phyloP scores from a whole-genome alignment of 2,797 vertebrate genomes.

The Alfaro cultratus region DNA sequence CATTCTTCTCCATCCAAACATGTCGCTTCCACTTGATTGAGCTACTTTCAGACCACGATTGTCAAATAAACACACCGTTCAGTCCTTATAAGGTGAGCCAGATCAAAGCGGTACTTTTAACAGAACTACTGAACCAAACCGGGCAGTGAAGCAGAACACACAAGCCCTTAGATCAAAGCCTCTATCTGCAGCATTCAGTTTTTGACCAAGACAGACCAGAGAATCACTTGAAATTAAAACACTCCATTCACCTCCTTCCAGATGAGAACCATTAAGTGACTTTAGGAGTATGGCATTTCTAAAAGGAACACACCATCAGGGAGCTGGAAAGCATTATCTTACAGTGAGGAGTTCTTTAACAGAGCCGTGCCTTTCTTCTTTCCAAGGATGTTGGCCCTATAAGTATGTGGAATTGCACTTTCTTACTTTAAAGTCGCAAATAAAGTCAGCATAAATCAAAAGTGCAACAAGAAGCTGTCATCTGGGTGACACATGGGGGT shows the following conservation, averaged over 20 bases:
- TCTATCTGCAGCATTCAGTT: constrained; percentile 32
- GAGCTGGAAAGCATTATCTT: constrained; percentile 77
- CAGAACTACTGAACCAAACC: constrained; percentile 43
- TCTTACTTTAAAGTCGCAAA: constrained; percentile 51
- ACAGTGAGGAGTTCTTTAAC: constrained; percentile 41
- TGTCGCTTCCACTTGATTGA: constrained; percentile 66
- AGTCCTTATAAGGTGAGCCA: constrained; percentile 60
- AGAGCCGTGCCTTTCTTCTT: constrained; percentile 44
- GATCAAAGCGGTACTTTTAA: constrained; percentile 25
- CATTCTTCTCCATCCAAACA: constrained; percentile 62
- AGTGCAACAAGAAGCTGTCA: constrained; percentile 37
- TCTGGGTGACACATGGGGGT: constrained; percentile 49
- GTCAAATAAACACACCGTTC: constrained; percentile 68
- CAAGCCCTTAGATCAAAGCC: constrained; percentile 59
- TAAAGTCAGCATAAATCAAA: constrained; percentile 40
- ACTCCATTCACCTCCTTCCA: constrained; percentile 64
- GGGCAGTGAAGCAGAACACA: constrained; percentile 45
- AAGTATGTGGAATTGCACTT: constrained; percentile 51
- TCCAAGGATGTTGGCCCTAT: constrained; percentile 23
- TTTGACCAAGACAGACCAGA: constrained; percentile 62
- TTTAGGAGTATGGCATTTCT: constrained; percentile 64
- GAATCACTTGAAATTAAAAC: constrained; percentile 50
- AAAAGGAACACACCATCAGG: constrained; percentile 50
- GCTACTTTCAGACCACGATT: constrained; percentile 63
- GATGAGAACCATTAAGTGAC: constrained; percentile 79